A percentile compares a stretch with the other conserved stretches of the same genome.
These are phyloP conservation scores for Tinamus major DNA, from an alignment of 2,797 vertebrate genomes.

Conservation along the genomic window DNA sequence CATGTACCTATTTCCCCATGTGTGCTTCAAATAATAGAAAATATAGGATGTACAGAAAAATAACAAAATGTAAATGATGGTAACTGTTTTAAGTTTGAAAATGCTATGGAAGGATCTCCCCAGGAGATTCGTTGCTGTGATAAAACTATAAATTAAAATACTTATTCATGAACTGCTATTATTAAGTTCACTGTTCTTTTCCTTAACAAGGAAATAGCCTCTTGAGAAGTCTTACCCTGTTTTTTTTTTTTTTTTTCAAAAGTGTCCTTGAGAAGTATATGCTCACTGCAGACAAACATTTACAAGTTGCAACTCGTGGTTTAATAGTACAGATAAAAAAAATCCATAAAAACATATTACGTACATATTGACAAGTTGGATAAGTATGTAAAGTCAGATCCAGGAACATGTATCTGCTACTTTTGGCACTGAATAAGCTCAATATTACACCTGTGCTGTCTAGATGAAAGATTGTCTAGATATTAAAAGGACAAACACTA, in stretches of 20 bases:
- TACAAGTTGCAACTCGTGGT: constrained; percentile 44
- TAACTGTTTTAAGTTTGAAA: neutral
- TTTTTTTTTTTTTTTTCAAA: neutral
- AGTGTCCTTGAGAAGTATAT: constrained; percentile 57
- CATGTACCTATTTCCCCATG: neutral
- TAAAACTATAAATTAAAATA: neutral
- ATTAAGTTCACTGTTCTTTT: neutral
- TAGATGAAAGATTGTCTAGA: constrained; percentile 47
- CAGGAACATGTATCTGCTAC: constrained; percentile 46
- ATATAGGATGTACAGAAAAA: neutral
- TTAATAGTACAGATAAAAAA: constrained; percentile 30
- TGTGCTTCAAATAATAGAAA: neutral
- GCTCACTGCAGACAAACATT: constrained; percentile 39
- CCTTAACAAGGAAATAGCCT: neutral
- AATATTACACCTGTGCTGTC: constrained; percentile 35
- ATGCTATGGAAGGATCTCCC: neutral
- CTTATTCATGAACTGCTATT: neutral
- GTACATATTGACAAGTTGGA: constrained; percentile 47
- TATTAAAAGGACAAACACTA: constrained; percentile 45
- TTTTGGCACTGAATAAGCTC: constrained; percentile 9
- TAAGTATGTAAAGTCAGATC: constrained; percentile 53
- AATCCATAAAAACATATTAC: constrained; percentile 44
- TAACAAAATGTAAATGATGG: neutral
- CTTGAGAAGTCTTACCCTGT: neutral
- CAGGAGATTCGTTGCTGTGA: neutral